Base-by-base conservation (phyloP, 2,113 vertebrate genomes). In the Ondatra zibethicus region DNA sequence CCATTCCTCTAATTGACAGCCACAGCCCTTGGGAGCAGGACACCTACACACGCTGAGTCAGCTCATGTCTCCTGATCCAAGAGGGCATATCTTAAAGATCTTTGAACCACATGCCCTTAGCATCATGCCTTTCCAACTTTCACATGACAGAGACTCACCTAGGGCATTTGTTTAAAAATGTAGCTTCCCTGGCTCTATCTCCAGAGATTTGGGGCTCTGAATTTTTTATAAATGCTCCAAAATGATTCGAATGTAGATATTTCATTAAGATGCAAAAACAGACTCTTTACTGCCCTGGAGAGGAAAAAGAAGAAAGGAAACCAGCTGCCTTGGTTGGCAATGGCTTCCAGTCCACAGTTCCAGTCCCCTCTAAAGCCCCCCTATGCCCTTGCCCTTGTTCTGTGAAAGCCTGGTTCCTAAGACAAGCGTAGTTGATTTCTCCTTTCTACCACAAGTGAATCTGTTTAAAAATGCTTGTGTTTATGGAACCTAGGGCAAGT, bases 171-270 rank as follows among this genome's bases (percentile, higher is more conserved):
- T 95, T 89, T 42, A 91, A 95, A 94, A 84, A 88, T 72, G 42
- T 58, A 68, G n/a, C 84, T 92, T 94, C 72, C 58, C 89, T 91
- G 65, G 72, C 58, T 96, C 36, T 50, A 29, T 88, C 75, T 61
- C 45, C 70, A 95, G 89, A 91, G 93, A 96, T 45, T 65, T 4
- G 19, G 61, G 19, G 29, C 45, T 95, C 63, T 96, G 61, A 84
- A 92, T 95, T 93, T 93, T 97, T 93, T 86, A 94, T 78, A 89
- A 95, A 75, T 93, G 63, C 23, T 88, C 55, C 63, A 93, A 63
- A 55, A 80, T 75, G 45, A 87, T 90, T 73, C 63, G 84, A 96
- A 93, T 63, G 42, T 25, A 92, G 68, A 68, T 58, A 93, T 86
- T 91, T 94, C 66, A 76, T 76, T 68, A 76, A 92, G 82, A 82